phyloP scores from a whole-genome alignment of 2,113 vertebrate genomes.

The Plotosus lineatus region DNA sequence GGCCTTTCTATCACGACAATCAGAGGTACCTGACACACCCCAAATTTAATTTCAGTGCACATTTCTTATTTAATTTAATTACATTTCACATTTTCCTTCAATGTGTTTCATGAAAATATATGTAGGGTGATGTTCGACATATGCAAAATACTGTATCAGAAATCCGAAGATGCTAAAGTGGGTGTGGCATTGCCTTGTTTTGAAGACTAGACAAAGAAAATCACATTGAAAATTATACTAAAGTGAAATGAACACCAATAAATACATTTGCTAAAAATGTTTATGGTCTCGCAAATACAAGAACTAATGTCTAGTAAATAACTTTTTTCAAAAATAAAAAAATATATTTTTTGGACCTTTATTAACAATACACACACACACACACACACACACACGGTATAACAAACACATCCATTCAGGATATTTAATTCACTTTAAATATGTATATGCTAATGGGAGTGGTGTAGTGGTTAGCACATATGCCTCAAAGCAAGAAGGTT shows the following conservation, averaged over 20 bases:
- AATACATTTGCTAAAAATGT: neutral
- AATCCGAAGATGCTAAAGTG: neutral
- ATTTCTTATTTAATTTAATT: neutral
- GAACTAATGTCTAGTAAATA: neutral
- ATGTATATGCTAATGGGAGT: no score
- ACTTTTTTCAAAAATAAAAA: neutral
- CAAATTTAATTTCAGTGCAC: neutral
- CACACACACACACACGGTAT: no score
- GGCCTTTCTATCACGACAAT: neutral
- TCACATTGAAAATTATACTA: neutral
- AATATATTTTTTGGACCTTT: neutral
- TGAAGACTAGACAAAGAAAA: neutral
- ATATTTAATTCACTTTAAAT: no score
- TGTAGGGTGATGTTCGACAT: neutral
- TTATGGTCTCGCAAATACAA: neutral
- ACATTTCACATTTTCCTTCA: neutral
- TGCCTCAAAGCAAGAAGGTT: no score
- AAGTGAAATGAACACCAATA: neutral
- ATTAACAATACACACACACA: no score
- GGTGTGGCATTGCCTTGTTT: neutral
- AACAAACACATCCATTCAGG: neutral
- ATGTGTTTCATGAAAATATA: neutral
- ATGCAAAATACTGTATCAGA: neutral
- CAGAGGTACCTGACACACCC: neutral
- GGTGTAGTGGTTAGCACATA: no score